phyloP scores from a whole-genome alignment of 2,888 invertebrate species.

The Gastracanthus pulcherrimus region DNA sequence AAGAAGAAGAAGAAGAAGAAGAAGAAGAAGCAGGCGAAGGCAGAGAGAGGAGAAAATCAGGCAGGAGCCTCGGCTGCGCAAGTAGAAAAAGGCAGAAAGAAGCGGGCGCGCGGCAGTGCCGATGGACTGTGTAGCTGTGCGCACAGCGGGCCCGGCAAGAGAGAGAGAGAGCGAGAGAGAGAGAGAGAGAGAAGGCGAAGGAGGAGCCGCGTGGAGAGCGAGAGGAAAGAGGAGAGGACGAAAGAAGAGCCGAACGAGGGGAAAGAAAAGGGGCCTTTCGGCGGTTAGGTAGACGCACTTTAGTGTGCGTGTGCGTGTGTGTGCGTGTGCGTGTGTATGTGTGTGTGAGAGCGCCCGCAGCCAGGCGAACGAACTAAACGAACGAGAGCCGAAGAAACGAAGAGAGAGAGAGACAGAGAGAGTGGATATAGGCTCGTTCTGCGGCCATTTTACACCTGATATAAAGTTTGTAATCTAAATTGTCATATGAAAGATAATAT shows the following conservation, averaged over 20 bases:
- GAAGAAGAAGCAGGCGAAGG: neutral
- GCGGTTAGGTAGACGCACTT: constrained; percentile 65
- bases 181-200: too few relatives aligned
- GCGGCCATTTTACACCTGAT: constrained; percentile 52
- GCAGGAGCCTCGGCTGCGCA: neutral
- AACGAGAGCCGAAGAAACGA: constrained; percentile 61
- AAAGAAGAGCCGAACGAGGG: constrained; percentile 33
- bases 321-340: too few relatives aligned
- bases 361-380: constrained; percentile 62
- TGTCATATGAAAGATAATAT: neutral
- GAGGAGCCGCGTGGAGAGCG: constrained; percentile 33
- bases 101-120: neutral
- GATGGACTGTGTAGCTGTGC: constrained; percentile 18
- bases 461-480: neutral
- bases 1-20: neutral
- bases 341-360: neutral
- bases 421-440: neutral
- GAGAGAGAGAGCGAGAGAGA: too few relatives aligned
- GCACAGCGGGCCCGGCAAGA: neutral
- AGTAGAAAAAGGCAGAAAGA: constrained; percentile 30
- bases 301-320: neutral
- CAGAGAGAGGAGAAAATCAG: neutral
- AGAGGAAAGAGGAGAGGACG: constrained; percentile 37
- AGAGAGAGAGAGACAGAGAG: neutral
- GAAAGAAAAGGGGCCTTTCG: constrained; percentile 66